Base-by-base conservation (phyloP, 2,888 invertebrate species). In the Bombyx huttoni region DNA sequence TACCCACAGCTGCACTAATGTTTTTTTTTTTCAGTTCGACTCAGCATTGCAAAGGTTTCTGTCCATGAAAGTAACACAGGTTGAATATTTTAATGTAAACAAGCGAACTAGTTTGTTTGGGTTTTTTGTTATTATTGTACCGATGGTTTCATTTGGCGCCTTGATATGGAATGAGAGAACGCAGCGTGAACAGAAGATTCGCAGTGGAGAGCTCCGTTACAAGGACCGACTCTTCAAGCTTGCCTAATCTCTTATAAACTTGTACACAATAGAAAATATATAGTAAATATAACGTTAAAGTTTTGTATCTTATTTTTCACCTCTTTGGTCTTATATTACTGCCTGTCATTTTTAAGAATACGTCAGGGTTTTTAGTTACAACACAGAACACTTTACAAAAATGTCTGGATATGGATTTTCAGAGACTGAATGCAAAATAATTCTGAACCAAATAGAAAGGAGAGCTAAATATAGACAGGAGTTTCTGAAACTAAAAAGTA, bases 191-290 rank as follows among this genome's bases (percentile, higher is more conserved):
- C 59, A 83, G 0, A 65, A 81, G 58, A 91, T 90, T 58, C 90
- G 95, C 56, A 90, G 88, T 50, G 96, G 96, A 34, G 90, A 94
- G 81, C 89, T 96, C 1, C 89, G 91, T 47, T 96, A 96, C 81
- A 92, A 88, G 65, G 95, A 95, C 68, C 91, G 95, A 66, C 57
- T 70, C 34, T 92, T 91, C 69, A 94, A 94, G 81, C 92, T 93
- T 56, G 75, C 85, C 54, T 93, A 91, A 69, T 47, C 51, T 24
- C n/a, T 9, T 8, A 24, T 24, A 5, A 24, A 49, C 48, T 52
- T 51, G 40, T 51, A 56, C 48, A 46, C 50, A 51, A 53, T 50
- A 24, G 40, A 50, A 50, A 50, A 13, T 49, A 34, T n/a, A 52
- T 54, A 51, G 50, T 13, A 48, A 61, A 58, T 62, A 58, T 58